A percentile compares a stretch with the other conserved stretches of the same genome.
Conservation (phyloP, 2,888 invertebrate genomes). For the Abscondita cerata region DNA sequence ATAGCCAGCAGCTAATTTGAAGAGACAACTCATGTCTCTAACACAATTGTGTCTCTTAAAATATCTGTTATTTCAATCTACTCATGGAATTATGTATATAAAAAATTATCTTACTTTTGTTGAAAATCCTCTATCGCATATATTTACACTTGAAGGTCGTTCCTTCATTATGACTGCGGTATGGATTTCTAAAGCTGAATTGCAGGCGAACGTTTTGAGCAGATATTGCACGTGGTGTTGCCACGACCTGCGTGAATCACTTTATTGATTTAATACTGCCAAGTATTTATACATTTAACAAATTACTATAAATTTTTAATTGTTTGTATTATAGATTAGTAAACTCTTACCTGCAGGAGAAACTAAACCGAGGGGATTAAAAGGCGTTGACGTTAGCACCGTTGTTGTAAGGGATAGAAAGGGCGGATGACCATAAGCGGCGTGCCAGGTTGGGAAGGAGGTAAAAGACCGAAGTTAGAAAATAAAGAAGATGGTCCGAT, state of each 20-base stretch:
- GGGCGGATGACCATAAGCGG: conserved; percentile 78
- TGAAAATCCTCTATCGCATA: conserved; percentile 93
- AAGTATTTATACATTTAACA: not conserved
- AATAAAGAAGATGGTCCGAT: conserved; percentile 57
- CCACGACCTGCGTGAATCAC: conserved; percentile 78
- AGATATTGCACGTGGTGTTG: conserved; percentile 95
- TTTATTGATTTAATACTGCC: conserved; percentile 30
- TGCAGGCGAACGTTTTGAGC: conserved; percentile 98
- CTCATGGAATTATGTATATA: conserved; percentile 15
- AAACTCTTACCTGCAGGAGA: conserved; percentile 73
- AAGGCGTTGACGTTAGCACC: conserved; percentile 82
- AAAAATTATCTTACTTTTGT: conserved; percentile 78
- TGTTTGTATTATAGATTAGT: conserved; percentile 16
- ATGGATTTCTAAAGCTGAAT: conserved; percentile 95
- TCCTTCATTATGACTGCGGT: conserved; percentile 96
- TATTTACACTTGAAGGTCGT: conserved; percentile 91
- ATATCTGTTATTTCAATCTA: conserved; percentile 41
- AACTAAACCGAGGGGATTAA: conserved; percentile 86
- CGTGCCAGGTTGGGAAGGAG: conserved; percentile 68
- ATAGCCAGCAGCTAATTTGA: conserved; percentile 59
- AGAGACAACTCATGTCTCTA: conserved; percentile 55
- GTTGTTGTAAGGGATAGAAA: conserved; percentile 84
- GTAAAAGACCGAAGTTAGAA: conserved; percentile 65
- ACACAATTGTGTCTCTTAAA: conserved; percentile 54
- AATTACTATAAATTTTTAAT: not conserved